Base-by-base conservation (phyloP, 2,888 invertebrate species). In the Oegoconia quadripuncta region DNA sequence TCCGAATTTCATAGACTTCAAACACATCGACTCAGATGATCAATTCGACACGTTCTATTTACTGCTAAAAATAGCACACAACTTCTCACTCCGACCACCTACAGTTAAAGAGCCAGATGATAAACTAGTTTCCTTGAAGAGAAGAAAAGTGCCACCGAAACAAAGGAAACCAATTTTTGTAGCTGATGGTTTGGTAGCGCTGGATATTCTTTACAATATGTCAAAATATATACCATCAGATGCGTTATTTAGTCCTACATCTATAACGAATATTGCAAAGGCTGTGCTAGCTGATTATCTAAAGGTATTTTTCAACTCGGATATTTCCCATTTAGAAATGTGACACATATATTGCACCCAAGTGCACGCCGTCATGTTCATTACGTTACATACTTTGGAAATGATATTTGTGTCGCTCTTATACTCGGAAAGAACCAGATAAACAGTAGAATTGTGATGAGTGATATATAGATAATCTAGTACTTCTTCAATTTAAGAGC, bases 31-130 rank as follows among this genome's bases (percentile, higher is more conserved):
- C 34, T 43, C 47, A 15, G 60, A 66, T 32, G 64, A 68, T 3
- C 57, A 68, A 22, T 78, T 77, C 40, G 77, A 83, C 46, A 63
- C 63, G 20, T 49, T 82, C 17, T 75, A 81, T 46, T 57, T 78
- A 37, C 59, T 77, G 12, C 64, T 75, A 11, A 82, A 81, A 68
- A 52, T 86, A 23, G 84, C 81, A 3, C 54, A 60, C 23, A 66
- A 57, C 44, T 68, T 83, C 16, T 44, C 37, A n/a, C 56, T 53
- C 43, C 32, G 49, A 17, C 22, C 39, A 9, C 36, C 45, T 5
- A 36, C 39, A n/a, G 22, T 29, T 17, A 34, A 33, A 28, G 38
- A 44, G 25, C 2, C 45, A 9, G 23, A 31, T 2, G 40, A 46
- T 18, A 45, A 48, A 9, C 5, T 16, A 8, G 29, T n/a, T 1